Conservation (phyloP, 2,113 vertebrate species). For the Lepus americanus region DNA sequence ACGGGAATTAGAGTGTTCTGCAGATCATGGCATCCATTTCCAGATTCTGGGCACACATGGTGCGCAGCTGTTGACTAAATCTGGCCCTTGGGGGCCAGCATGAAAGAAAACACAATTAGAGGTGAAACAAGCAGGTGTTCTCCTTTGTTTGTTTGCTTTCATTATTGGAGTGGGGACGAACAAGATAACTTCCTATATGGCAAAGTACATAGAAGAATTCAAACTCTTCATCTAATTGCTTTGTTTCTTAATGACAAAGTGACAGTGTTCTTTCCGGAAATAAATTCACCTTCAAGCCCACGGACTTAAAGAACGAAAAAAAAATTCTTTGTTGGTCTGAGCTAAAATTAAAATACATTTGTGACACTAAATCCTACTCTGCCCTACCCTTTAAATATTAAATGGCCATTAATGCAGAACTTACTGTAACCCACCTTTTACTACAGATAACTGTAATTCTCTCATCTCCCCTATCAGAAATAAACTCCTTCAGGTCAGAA, state of each 20-base stretch:
- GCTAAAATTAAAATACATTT: conserved; percentile 75
- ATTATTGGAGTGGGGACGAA: conserved; percentile 68
- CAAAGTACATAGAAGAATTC: conserved; percentile 67
- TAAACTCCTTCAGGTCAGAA: conserved; percentile 76
- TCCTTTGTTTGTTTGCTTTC: conserved; percentile 86
- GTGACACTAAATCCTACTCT: conserved; percentile 64
- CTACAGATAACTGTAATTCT: conserved; percentile 68
- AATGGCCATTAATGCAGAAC: conserved; percentile 69
- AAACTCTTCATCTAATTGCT: conserved; percentile 63
- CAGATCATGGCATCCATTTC: conserved; percentile 71
- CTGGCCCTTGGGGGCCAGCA: conserved; percentile 81
- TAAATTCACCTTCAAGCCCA: conserved; percentile 59
- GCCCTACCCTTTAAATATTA: conserved; percentile 69
- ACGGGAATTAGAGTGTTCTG: conserved; percentile 72
- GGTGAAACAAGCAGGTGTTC: conserved; percentile 86
- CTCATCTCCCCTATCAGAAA: conserved; percentile 70
- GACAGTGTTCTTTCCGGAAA: conserved; percentile 68
- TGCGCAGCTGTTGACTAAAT: conserved; percentile 87
- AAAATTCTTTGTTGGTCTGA: conserved; percentile 50
- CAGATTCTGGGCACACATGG: conserved; percentile 86
- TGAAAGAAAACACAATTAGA: conserved; percentile 84
- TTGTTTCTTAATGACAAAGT: conserved; percentile 69
- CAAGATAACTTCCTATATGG: conserved; percentile 60
- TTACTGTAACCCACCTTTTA: conserved; percentile 60
- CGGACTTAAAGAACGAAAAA: conserved; percentile 9